These are phyloP conservation scores for Cairina moschata DNA, from an alignment of 2,113 vertebrate species.

Conservation along the genomic window DNA sequence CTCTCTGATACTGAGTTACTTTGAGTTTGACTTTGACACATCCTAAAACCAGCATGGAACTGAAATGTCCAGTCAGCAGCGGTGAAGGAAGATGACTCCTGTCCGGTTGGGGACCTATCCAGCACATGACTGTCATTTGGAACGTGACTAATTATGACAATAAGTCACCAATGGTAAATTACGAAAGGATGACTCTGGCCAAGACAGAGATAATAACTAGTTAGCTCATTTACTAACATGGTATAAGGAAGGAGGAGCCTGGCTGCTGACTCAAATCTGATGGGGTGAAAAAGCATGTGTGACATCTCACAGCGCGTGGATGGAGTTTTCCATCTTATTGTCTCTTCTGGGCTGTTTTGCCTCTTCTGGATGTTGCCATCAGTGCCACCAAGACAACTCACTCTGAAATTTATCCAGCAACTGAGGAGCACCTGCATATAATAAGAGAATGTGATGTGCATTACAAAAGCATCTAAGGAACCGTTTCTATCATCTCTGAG, in stretches of 20 bases:
- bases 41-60: not conserved
- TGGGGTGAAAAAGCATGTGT: not conserved
- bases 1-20: not conserved
- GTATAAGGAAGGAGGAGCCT: not conserved
- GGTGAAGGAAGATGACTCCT: not conserved
- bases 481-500: not conserved
- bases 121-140: not conserved
- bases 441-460: not conserved
- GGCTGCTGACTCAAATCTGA: not conserved
- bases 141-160: not conserved
- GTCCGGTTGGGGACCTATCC: not conserved
- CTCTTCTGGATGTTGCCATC: not conserved
- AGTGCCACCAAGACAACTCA: not conserved
- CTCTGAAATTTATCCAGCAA: not conserved
- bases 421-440: not conserved
- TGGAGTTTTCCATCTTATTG: not conserved
- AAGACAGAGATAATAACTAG: constrained; percentile 13
- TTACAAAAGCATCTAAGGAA: not conserved
- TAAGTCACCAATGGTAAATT: not conserved
- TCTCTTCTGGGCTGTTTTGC: not conserved
- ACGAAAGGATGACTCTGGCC: not conserved
- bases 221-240: not conserved
- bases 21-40: not conserved
- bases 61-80: not conserved
- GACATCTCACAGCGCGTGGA: not conserved